phyloP scores from a whole-genome alignment of 2,113 vertebrate genomes.

The Thymallus thymallus region DNA sequence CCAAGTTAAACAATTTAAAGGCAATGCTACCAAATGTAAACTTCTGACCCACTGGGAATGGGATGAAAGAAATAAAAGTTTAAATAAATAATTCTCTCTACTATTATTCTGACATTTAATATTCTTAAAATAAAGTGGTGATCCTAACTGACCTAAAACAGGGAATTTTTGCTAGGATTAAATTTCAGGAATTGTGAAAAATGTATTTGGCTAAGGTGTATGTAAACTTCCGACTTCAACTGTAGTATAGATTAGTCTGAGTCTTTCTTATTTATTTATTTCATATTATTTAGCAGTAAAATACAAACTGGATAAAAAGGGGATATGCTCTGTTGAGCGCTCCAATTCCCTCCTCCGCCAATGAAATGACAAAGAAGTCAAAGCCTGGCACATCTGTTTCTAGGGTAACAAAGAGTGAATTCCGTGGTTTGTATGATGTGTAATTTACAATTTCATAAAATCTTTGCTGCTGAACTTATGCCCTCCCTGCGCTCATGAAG shows the following conservation, averaged over 20 bases:
- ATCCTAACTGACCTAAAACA: no score
- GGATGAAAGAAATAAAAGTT: no score
- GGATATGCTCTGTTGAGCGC: slow-evolving; percentile 42
- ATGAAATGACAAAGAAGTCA: slow-evolving; percentile 55
- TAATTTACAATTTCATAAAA: slow-evolving; percentile 79
- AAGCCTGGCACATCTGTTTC: slow-evolving; percentile 83
- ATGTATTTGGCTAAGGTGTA: no score
- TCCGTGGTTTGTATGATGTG: slow-evolving; percentile 78
- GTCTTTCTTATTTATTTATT: slow-evolving; percentile 22
- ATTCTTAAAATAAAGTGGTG: no score
- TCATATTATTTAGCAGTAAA: slow-evolving; percentile 51
- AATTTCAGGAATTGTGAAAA: no score
- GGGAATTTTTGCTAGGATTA: no score
- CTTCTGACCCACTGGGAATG: no score
- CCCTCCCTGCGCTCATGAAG: neutral
- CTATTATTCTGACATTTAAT: no score
- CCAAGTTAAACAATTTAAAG: no score
- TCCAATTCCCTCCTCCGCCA: slow-evolving; percentile 39
- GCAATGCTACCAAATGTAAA: no score
- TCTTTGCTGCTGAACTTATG: slow-evolving; percentile 77
- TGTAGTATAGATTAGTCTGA: slow-evolving; percentile 62
- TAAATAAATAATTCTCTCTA: no score
- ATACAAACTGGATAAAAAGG: slow-evolving; percentile 72
- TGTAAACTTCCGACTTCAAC: no score
- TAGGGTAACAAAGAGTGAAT: slow-evolving; percentile 72